Conservation (phyloP, 2,113 vertebrate species). For the Antechinus stuartii region DNA sequence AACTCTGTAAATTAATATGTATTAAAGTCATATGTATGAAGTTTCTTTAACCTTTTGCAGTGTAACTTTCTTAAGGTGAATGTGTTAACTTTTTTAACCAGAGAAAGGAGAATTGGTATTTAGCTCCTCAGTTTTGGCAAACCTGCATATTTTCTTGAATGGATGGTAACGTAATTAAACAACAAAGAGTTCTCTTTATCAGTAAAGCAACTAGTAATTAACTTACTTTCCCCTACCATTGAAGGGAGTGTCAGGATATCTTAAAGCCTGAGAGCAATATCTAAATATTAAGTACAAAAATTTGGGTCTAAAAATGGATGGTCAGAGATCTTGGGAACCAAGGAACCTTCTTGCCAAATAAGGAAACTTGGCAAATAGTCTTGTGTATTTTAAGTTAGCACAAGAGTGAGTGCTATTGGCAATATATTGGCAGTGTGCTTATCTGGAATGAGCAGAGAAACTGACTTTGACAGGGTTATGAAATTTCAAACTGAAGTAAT, state of each 20-base stretch:
- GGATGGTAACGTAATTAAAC: constrained; percentile 21
- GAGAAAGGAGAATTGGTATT: constrained; percentile 36
- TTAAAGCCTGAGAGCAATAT: constrained; percentile 55
- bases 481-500: constrained; percentile 40
- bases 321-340: constrained; percentile 86
- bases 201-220: constrained; percentile 44
- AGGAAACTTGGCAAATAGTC: constrained; percentile 86
- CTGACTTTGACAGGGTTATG: constrained; percentile 62
- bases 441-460: constrained; percentile 78
- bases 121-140: constrained; percentile 48
- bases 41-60: constrained; percentile 55
- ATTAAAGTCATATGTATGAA: constrained; percentile 44
- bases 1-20: constrained; percentile 61
- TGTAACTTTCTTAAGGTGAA: constrained; percentile 49
- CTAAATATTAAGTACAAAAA: constrained; percentile 73
- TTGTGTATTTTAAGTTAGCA: constrained; percentile 86
- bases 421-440: constrained; percentile 85
- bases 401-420: constrained; percentile 86
- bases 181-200: constrained; percentile 34
- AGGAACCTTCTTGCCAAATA: constrained; percentile 87
- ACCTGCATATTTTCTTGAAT: constrained; percentile 35
- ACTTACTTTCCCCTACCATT: constrained; percentile 47
- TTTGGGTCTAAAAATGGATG: constrained; percentile 87
- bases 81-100: constrained; percentile 45
- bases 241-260: constrained; percentile 58